Evolutionary conservation across 1,140 invertebrate genomes (phyloP).

Genomic region (Drosophila nigrodunni): DNA sequence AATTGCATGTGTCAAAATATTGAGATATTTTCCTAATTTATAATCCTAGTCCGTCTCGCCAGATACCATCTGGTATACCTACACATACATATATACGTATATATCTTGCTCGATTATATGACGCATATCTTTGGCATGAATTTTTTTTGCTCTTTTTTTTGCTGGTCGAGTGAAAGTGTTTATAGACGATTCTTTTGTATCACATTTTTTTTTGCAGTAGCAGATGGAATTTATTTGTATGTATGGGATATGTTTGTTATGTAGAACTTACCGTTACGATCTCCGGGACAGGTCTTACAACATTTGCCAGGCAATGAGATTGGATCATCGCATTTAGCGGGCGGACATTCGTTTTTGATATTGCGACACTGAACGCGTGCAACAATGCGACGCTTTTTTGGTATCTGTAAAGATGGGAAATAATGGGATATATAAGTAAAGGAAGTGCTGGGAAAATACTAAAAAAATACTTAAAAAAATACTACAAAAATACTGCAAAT

Average conservation of each 20-base stretch:
- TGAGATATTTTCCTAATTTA: slow-evolving; percentile 60
- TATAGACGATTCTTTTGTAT: neutral
- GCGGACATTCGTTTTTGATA: slow-evolving; percentile 95
- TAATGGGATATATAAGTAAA: slow-evolving; percentile 8
- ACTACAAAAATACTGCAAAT: too few relatives aligned
- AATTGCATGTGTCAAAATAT: slow-evolving; percentile 69
- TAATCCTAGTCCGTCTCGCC: slow-evolving; percentile 2
- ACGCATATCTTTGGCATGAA: slow-evolving; percentile 48
- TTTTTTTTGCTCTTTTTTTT: neutral
- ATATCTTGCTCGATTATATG: slow-evolving; percentile 13
- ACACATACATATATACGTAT: neutral
- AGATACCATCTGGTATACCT: neutral
- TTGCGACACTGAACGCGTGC: slow-evolving; percentile 94
- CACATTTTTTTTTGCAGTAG: neutral
- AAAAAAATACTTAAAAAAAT: slow-evolving; percentile 49
- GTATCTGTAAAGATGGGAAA: slow-evolving; percentile 88
- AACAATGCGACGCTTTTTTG: slow-evolving; percentile 93
- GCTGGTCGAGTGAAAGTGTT: slow-evolving; percentile 21
- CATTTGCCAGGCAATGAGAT: slow-evolving; percentile 93
- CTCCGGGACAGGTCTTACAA: slow-evolving; percentile 94
- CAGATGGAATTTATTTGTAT: slow-evolving; percentile 2
- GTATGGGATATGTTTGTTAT: slow-evolving; percentile 9
- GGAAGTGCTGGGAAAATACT: neutral
- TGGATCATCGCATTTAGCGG: slow-evolving; percentile 93
- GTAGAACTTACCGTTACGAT: slow-evolving; percentile 89